Evolutionary conservation across 2,113 vertebrate genomes (phyloP).

Genomic region (Pan paniscus): DNA sequence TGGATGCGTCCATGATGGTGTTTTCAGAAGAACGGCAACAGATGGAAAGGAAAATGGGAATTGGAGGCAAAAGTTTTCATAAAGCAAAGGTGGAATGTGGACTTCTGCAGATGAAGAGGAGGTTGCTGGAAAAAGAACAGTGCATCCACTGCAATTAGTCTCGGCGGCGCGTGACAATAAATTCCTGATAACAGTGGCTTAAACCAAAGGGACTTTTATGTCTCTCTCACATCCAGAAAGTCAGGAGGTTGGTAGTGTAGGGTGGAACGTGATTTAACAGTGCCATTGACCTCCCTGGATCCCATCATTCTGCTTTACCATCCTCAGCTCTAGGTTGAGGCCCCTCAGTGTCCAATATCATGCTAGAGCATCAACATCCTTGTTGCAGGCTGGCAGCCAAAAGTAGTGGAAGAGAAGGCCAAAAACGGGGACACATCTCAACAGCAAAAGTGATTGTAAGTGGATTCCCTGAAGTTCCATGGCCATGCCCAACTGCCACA

Average conservation of each 20-base stretch:
- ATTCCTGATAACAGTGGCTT: not conserved
- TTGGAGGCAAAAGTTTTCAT: not conserved
- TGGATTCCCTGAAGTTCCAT: not conserved
- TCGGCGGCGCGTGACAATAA: fast-evolving
- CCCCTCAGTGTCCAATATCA: not conserved
- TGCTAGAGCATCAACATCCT: fast-evolving
- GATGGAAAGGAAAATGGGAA: not conserved
- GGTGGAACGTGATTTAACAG: not conserved
- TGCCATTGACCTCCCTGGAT: no score
- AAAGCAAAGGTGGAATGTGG: not conserved
- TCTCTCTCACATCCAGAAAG: not conserved
- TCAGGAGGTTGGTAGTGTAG: not conserved
- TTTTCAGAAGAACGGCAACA: not conserved
- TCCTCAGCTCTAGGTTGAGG: not conserved
- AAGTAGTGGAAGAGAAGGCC: not conserved
- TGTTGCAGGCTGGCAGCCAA: not conserved
- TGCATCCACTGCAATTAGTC: fast-evolving
- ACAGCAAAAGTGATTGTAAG: fast-evolving
- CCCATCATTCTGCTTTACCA: not conserved
- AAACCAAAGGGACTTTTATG: not conserved
- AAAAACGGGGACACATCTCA: fast-evolving
- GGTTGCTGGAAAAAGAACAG: fast-evolving
- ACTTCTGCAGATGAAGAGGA: not conserved
- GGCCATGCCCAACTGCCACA: fast-evolving
- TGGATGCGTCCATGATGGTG: not conserved